Conservation (phyloP, 2,888 invertebrate genomes). For the Encarsia formosa region DNA sequence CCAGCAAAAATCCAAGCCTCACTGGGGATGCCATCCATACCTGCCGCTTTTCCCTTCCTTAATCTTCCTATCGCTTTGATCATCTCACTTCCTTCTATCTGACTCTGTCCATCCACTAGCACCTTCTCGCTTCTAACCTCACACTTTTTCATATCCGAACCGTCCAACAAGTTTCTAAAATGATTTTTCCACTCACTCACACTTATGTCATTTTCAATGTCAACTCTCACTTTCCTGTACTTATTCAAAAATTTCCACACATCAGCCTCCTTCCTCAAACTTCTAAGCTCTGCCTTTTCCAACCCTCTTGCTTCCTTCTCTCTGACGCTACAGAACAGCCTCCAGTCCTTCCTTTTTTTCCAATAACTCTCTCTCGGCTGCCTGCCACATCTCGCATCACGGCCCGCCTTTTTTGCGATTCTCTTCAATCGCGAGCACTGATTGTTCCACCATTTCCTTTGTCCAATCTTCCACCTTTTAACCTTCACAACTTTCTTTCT, state of each 20-base stretch:
- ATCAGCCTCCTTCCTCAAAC: not conserved
- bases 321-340: not conserved
- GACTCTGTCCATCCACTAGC: not conserved
- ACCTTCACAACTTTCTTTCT: slow-evolving; percentile 1
- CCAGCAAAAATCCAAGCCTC: slow-evolving; percentile 25
- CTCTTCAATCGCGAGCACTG: not conserved
- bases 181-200: not conserved
- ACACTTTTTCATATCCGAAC: not conserved
- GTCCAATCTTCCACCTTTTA: slow-evolving; percentile 1
- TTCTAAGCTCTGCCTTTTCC: not conserved
- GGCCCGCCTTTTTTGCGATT: not conserved
- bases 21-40: slow-evolving; percentile 21
- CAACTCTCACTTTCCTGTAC: not conserved
- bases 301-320: not conserved
- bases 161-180: not conserved
- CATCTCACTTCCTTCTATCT: not conserved
- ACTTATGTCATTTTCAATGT: not conserved
- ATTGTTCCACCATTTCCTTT: slow-evolving; percentile 8
- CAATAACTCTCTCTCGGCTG: not conserved
- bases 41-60: slow-evolving; percentile 21
- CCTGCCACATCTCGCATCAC: slow-evolving; percentile 1
- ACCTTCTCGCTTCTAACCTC: not conserved
- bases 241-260: not conserved
- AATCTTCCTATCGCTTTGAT: slow-evolving; percentile 3
- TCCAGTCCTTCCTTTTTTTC: slow-evolving; percentile 5